Evolutionary conservation across 2,797 vertebrate species (phyloP).

Genomic region (Phataginus tricuspis): DNA sequence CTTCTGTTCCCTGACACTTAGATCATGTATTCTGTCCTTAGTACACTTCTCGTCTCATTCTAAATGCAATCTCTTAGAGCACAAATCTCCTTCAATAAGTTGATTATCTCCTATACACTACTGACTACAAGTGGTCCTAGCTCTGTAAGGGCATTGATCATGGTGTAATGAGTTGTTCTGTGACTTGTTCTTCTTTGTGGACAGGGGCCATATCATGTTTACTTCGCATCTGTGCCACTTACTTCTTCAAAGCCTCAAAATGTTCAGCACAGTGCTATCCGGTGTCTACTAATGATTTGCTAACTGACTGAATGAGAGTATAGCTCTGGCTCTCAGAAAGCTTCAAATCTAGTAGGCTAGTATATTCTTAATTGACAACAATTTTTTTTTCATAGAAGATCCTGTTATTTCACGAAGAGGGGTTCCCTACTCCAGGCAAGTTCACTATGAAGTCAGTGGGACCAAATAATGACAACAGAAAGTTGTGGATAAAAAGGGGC

Average conservation of each 20-base stretch:
- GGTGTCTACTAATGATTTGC: neutral
- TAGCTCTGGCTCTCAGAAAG: neutral
- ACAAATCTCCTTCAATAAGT: neutral
- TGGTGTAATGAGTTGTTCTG: neutral
- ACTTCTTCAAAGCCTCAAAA: neutral
- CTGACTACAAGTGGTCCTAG: neutral
- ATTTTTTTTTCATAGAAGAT: neutral
- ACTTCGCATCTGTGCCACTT: neutral
- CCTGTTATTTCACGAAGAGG: too few relatives aligned
- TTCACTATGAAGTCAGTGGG: too few relatives aligned
- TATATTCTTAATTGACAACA: neutral
- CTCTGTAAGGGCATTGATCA: neutral
- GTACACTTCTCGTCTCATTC: neutral
- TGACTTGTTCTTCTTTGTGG: neutral
- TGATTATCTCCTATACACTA: neutral
- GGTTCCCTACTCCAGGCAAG: too few relatives aligned
- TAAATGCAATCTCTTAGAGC: neutral
- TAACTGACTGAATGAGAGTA: neutral
- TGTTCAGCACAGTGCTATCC: neutral
- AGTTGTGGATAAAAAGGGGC: too few relatives aligned
- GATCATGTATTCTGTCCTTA: neutral
- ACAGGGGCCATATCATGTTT: neutral
- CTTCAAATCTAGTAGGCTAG: neutral
- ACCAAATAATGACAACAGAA: too few relatives aligned
- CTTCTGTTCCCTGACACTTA: neutral